A percentile compares a stretch with the other conserved stretches of the same genome.
Conservation (phyloP, 1,140 invertebrate genomes). For the Zaprionus taronus region DNA sequence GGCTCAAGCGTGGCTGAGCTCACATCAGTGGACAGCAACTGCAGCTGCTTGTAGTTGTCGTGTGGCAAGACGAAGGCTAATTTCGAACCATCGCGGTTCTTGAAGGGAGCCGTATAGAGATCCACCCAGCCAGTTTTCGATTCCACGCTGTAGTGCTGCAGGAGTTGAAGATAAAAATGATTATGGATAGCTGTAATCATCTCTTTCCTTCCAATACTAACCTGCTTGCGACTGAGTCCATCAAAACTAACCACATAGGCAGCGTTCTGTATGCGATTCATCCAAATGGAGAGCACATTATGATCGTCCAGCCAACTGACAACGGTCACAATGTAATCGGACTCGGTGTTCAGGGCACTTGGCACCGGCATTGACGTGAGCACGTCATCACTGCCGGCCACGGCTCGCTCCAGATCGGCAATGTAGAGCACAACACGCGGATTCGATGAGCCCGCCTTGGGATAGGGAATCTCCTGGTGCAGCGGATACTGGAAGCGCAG, state of each 20-base stretch:
- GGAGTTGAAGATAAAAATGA: neutral
- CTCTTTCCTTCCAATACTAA: constrained; percentile 20
- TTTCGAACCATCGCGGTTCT: constrained; percentile 86
- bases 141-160: constrained; percentile 65
- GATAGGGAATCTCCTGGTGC: constrained; percentile 91
- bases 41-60: constrained; percentile 89
- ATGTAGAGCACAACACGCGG: constrained; percentile 83
- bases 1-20: constrained; percentile 59
- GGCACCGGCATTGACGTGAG: constrained; percentile 71
- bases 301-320: constrained; percentile 90
- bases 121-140: constrained; percentile 90
- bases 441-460: constrained; percentile 88
- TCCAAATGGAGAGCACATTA: constrained; percentile 90
- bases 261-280: constrained; percentile 94
- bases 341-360: constrained; percentile 64
- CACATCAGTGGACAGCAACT: constrained; percentile 85
- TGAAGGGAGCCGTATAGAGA: constrained; percentile 86
- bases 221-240: constrained; percentile 59
- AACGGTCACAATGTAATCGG: constrained; percentile 82
- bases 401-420: constrained; percentile 58
- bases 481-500: constrained; percentile 89
- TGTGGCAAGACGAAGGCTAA: constrained; percentile 88
- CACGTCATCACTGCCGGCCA: constrained; percentile 49
- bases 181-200: neutral
- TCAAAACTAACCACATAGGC: constrained; percentile 74